A percentile compares a stretch with the other conserved stretches of the same genome.
Conservation (phyloP, 2,797 vertebrate genomes). For the Hippocampus kuda region DNA sequence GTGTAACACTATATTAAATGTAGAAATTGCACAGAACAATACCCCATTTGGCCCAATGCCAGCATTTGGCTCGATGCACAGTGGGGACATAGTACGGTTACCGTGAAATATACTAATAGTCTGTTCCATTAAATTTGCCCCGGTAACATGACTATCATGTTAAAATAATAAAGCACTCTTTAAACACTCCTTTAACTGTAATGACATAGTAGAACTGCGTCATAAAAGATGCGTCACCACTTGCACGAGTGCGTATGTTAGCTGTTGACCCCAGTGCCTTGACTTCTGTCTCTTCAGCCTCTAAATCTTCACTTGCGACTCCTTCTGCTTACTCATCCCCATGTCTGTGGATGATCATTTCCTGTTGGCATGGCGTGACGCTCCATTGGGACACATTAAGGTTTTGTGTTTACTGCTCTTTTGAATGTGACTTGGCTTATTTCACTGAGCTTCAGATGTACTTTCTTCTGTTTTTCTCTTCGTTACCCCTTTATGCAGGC, state of each 20-base stretch:
- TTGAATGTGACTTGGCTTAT: background rate
- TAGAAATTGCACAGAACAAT: background rate
- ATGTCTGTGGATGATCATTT: too few species aligned
- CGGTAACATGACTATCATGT: background rate
- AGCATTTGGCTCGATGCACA: background rate
- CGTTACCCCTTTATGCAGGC: background rate
- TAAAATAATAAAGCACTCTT: background rate
- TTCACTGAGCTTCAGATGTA: background rate
- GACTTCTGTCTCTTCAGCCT: too few species aligned
- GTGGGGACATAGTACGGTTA: background rate
- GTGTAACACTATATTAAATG: background rate
- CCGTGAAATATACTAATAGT: background rate
- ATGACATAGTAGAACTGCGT: background rate
- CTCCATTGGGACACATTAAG: background rate
- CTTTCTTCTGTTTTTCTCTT: background rate
- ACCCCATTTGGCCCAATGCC: background rate
- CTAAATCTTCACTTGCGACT: background rate
- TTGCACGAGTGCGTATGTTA: background rate
- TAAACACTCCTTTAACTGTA: constrained; percentile 1
- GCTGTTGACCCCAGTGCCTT: too few species aligned
- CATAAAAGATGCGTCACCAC: background rate
- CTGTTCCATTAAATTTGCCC: background rate
- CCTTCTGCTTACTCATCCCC: background rate
- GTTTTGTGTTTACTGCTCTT: background rate
- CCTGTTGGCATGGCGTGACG: too few species aligned